phyloP scores from a whole-genome alignment of 2,797 vertebrate species.

The Mionectes olivaceus region DNA sequence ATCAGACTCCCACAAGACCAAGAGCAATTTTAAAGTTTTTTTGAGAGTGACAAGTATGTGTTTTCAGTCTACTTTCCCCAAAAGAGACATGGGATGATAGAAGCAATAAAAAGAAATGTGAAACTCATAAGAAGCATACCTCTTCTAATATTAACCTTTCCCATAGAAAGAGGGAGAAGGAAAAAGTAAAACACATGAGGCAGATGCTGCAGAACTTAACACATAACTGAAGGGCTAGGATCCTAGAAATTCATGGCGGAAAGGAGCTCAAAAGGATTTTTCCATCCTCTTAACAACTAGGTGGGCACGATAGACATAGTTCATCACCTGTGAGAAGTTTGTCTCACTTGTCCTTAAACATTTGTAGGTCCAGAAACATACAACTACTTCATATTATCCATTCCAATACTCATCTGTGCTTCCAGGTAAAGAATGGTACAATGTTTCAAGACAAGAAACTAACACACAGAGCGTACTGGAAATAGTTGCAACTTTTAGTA shows the following conservation, averaged over 20 bases:
- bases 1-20: background rate
- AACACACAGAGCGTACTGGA: background rate
- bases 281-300: background rate
- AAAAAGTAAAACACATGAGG: background rate
- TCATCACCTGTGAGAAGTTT: background rate
- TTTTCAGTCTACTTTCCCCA: background rate
- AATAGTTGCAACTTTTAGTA: background rate
- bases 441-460: background rate
- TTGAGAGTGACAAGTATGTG: background rate
- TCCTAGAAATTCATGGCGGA: background rate
- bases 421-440: background rate
- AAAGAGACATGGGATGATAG: background rate
- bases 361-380: background rate
- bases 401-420: background rate
- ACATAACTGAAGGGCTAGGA: background rate
- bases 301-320: background rate
- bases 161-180: background rate
- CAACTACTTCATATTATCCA: background rate
- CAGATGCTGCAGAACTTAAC: background rate
- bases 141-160: background rate
- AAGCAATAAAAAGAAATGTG: conserved; percentile 16
- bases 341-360: background rate
- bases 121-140: background rate
- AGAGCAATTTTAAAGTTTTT: conserved; percentile 6
- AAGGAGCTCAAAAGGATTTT: background rate